Evolutionary conservation across 2,888 invertebrate species (phyloP).

Genomic region (Seira ritae): DNA sequence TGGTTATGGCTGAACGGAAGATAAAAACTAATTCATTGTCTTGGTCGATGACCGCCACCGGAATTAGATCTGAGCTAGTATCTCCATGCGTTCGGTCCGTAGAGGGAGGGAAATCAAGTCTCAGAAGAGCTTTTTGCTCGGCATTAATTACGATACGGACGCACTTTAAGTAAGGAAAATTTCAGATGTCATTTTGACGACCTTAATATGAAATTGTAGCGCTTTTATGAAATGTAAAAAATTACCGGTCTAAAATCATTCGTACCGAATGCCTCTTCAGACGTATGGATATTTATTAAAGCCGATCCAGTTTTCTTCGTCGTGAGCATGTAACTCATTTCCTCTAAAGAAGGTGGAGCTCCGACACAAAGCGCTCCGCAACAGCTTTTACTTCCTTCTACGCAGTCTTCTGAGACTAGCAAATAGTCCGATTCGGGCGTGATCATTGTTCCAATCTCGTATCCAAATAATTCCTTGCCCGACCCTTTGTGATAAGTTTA

Average conservation of each 20-base stretch:
- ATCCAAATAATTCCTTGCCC: background rate
- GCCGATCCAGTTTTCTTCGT: slow-evolving; percentile 6
- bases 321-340: slow-evolving; percentile 11
- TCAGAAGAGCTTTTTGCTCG: slow-evolving; percentile 28
- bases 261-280: background rate
- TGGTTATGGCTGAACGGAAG: slow-evolving; percentile 23
- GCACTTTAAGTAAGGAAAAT: slow-evolving; percentile 23
- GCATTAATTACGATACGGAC: slow-evolving; percentile 36
- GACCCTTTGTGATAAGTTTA: background rate
- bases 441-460: slow-evolving; percentile 8
- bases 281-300: slow-evolving; percentile 25
- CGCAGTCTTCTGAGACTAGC: slow-evolving; percentile 4
- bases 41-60: slow-evolving; percentile 24
- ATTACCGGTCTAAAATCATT: slow-evolving; percentile 22
- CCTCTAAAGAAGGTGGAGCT: background rate
- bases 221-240: background rate
- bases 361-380: background rate
- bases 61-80: slow-evolving; percentile 20
- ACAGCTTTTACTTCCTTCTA: slow-evolving; percentile 6
- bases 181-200: background rate
- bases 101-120: slow-evolving; percentile 34
- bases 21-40: slow-evolving; percentile 38
- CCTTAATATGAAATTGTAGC: background rate
- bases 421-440: slow-evolving; percentile 29
- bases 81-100: slow-evolving; percentile 32